Evolutionary conservation across 2,888 invertebrate species (phyloP).

Genomic region (Gisinianus flammeolus): DNA sequence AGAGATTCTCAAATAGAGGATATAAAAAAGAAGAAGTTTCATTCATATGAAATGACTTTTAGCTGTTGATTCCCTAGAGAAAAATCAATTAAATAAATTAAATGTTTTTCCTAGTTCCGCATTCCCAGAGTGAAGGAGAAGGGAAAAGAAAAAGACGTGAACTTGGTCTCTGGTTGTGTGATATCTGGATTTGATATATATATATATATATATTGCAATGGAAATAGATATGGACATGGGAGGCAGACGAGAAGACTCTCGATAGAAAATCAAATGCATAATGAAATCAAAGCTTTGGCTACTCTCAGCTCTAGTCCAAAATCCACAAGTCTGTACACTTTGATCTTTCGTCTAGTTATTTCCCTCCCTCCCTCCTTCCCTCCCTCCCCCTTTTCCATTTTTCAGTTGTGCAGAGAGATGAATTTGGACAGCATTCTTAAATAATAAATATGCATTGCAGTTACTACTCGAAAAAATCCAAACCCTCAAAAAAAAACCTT

Average conservation of each 20-base stretch:
- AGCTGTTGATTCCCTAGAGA: background rate
- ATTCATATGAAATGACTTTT: background rate
- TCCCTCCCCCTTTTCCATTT: no score
- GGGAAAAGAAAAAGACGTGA: background rate
- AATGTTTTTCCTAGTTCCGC: background rate
- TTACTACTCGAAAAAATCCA: no score
- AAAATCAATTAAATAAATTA: constrained; percentile 16
- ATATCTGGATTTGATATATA: no score
- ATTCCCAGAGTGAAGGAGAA: background rate
- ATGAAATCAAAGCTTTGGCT: background rate
- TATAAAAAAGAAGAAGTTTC: no score
- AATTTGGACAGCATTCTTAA: background rate
- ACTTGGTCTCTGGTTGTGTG: no score
- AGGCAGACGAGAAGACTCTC: background rate
- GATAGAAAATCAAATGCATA: background rate
- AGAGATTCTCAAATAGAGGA: no score
- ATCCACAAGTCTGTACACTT: background rate
- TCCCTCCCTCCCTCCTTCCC: no score
- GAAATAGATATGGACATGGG: background rate
- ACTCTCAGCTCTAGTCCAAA: no score
- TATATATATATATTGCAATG: no score
- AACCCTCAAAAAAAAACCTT: no score
- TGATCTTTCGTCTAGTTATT: background rate
- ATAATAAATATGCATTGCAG: background rate
- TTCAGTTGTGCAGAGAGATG: no score